Conservation (phyloP, 2,888 invertebrate species). For the Mongoloraphidia duomilia region DNA sequence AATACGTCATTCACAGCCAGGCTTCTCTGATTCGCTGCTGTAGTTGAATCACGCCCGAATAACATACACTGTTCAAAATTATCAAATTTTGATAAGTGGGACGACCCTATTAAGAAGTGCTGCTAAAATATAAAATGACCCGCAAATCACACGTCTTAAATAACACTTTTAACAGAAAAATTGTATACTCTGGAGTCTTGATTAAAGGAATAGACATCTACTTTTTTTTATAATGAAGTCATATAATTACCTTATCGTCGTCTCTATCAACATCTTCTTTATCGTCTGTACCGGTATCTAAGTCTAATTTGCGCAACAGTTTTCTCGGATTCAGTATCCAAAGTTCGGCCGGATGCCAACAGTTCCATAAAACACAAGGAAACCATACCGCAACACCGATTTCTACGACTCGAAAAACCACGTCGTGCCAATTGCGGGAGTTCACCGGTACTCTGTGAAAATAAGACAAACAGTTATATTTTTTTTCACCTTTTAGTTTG, state of each 20-base stretch:
- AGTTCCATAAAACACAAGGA: slow-evolving; percentile 92
- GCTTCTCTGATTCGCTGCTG: too few relatives aligned
- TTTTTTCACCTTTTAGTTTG: not conserved
- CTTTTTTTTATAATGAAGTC: slow-evolving; percentile 6
- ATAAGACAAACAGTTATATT: not conserved
- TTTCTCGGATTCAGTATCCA: slow-evolving; percentile 89
- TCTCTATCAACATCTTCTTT: slow-evolving; percentile 5
- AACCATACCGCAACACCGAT: slow-evolving; percentile 91
- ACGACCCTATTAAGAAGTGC: too few relatives aligned
- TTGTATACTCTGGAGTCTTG: too few relatives aligned
- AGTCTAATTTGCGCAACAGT: slow-evolving; percentile 49
- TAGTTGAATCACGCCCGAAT: too few relatives aligned
- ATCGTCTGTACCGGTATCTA: slow-evolving; percentile 15
- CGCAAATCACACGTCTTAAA: too few relatives aligned
- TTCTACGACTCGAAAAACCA: slow-evolving; percentile 81
- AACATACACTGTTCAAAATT: too few relatives aligned
- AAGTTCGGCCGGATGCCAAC: slow-evolving; percentile 81
- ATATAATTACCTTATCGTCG: not conserved
- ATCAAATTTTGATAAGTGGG: too few relatives aligned
- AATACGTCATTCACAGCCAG: too few relatives aligned
- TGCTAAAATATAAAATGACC: too few relatives aligned
- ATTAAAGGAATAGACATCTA: slow-evolving; percentile 4
- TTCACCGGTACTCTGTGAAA: slow-evolving; percentile 63
- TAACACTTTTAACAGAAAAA: too few relatives aligned
- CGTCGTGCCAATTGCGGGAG: slow-evolving; percentile 84